phyloP scores from a whole-genome alignment of 2,113 vertebrate species.

The Columbina picui region DNA sequence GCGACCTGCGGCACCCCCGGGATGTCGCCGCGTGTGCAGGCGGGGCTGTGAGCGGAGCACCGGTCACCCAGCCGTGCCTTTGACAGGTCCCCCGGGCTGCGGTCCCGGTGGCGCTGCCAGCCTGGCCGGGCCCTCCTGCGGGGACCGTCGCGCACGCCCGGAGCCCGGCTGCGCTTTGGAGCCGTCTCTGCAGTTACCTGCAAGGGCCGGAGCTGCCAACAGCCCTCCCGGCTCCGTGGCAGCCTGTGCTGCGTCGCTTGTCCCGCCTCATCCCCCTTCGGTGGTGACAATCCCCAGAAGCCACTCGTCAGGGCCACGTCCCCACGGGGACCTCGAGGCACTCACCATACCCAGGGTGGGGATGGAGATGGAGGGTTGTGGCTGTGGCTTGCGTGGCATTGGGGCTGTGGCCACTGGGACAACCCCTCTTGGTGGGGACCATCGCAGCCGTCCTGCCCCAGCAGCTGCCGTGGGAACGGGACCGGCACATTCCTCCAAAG shows the following conservation, averaged over 20 bases:
- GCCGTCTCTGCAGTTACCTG: neutral
- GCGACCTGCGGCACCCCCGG: neutral
- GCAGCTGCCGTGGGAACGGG: slow-evolving; percentile 31
- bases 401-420: neutral
- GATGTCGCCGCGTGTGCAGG: neutral
- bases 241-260: neutral
- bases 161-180: neutral
- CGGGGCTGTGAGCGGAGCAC: neutral
- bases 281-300: neutral
- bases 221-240: neutral
- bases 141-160: neutral
- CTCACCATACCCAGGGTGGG: neutral
- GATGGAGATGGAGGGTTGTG: neutral
- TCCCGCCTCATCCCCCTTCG: no score
- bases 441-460: neutral
- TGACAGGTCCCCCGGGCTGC: neutral
- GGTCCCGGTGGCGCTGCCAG: neutral
- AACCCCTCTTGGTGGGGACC: neutral
- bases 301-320: neutral
- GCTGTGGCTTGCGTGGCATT: neutral
- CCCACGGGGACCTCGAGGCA: neutral
- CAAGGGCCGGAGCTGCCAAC: neutral
- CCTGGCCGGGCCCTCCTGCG: neutral
- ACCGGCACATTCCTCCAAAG: slow-evolving; percentile 10
- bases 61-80: neutral